Percentiles rank a stretch among this genome's conserved stretches.
phyloP scores from a whole-genome alignment of 2,113 vertebrate species.

The Corvus hawaiiensis region DNA sequence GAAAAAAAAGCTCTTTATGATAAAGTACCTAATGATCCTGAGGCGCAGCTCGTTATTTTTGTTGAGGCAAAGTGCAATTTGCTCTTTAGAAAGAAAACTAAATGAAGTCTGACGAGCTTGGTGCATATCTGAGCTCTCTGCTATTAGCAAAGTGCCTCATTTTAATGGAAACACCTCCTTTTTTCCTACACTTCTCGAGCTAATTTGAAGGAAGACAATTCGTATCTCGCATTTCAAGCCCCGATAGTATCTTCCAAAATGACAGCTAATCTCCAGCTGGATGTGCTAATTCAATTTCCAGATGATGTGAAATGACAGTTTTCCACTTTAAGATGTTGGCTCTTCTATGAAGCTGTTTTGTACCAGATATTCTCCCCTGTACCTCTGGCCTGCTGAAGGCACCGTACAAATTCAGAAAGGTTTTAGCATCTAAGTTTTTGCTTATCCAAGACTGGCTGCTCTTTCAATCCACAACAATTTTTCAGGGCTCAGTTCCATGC shows the following conservation, averaged over 20 bases:
- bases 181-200: background rate
- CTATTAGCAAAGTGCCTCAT: background rate
- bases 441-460: background rate
- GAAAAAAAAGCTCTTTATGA: background rate
- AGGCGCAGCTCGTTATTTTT: background rate
- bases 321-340: background rate
- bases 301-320: background rate
- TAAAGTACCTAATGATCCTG: background rate
- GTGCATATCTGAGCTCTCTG: background rate
- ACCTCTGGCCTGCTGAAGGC: background rate
- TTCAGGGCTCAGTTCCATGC: background rate
- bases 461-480: background rate
- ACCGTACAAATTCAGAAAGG: background rate
- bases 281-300: background rate
- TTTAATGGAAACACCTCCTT: background rate
- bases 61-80: background rate
- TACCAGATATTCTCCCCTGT: background rate
- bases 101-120: background rate
- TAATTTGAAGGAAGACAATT: background rate
- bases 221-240: background rate
- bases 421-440: background rate
- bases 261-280: background rate
- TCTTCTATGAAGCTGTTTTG: background rate
- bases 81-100: background rate
- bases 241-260: background rate